Evolutionary conservation across 2,113 vertebrate species (phyloP), one percentile per base, ranked within the genome.

Genomic region (Serilophus lunatus): DNA sequence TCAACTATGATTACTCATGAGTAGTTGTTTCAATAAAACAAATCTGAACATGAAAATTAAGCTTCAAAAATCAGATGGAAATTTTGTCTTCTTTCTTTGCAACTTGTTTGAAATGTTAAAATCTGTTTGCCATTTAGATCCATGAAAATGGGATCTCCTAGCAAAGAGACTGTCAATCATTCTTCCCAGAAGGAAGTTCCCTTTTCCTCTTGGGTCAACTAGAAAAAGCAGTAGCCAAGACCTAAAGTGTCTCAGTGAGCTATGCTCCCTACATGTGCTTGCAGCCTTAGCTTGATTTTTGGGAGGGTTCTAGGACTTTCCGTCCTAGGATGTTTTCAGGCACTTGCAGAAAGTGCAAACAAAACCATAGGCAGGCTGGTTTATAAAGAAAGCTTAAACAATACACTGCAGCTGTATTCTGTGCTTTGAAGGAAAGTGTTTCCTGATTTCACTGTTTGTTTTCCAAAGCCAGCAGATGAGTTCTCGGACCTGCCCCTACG

Each of bases 391-490:
- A 45, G 9, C 13, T 63, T 51, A 51, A 64, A 40, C 18, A 42
- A 10, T 33, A n/a, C 10, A 6, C 16, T 47, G 3, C 40, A 83
- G 12, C 59, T 40, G 7, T 42, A 18, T 66, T 70, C 89, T 59
- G 42, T 47, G 45, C 14, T 22, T 47, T 65, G 15, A 74, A 87
- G 54, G 36, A n/a, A 53, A 76, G 10, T 54, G 4, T 84, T 92
- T 92, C 53, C 76, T 92, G 40, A 69, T 70, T 91, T 77, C 50
- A n/a, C 71, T 50, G 59, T 71, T 86, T 95, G 11, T 90, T 92
- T 94, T 89, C 66, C 96, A 82, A 96, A 99, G 99, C 98, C 99
- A n/a, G 97, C 99, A 94, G 99, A 99, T 95, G 99, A 99, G 95
- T 98, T 99, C 95, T 98, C 98, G 4, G 99, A 99, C 94, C 97